phyloP scores from a whole-genome alignment of 2,797 vertebrate genomes.

The Sebastes trivittatus region DNA sequence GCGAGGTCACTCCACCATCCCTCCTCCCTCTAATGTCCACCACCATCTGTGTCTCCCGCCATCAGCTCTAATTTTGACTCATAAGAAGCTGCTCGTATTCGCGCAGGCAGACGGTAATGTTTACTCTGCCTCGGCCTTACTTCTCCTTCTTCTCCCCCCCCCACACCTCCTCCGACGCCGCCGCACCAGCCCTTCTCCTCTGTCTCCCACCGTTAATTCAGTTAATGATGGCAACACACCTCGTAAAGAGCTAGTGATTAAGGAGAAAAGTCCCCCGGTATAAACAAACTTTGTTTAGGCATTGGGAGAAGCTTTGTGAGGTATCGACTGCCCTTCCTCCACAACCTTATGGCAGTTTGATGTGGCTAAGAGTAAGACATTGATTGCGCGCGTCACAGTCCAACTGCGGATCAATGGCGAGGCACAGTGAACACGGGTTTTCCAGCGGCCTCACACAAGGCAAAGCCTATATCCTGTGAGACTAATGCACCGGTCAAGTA shows the following conservation, averaged over 20 bases:
- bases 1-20: neutral
- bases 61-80: conserved; percentile 66
- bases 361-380: conserved; percentile 49
- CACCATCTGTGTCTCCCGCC: conserved; percentile 72
- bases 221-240: conserved; percentile 51
- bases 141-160: neutral
- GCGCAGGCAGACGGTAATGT: conserved; percentile 56
- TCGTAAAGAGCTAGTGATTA: conserved; percentile 68
- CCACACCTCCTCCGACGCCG: neutral
- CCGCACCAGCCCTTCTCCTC: conserved; percentile 10
- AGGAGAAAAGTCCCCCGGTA: conserved; percentile 49
- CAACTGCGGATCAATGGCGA: conserved; percentile 50
- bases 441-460: conserved; percentile 10
- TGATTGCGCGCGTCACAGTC: conserved; percentile 41
- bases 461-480: neutral
- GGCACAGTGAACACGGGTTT: conserved; percentile 28
- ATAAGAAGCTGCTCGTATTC: conserved; percentile 50
- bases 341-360: conserved; percentile 42
- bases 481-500: neutral
- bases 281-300: conserved; percentile 69
- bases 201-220: conserved; percentile 50
- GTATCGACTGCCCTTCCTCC: conserved; percentile 57
- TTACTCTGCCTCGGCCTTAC: conserved; percentile 39
- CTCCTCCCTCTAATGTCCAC: conserved; percentile 47
- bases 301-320: conserved; percentile 53